These are phyloP conservation scores for Macrostomum cliftonense DNA, from an alignment of 2,888 invertebrate species.

Conservation along the genomic window DNA sequence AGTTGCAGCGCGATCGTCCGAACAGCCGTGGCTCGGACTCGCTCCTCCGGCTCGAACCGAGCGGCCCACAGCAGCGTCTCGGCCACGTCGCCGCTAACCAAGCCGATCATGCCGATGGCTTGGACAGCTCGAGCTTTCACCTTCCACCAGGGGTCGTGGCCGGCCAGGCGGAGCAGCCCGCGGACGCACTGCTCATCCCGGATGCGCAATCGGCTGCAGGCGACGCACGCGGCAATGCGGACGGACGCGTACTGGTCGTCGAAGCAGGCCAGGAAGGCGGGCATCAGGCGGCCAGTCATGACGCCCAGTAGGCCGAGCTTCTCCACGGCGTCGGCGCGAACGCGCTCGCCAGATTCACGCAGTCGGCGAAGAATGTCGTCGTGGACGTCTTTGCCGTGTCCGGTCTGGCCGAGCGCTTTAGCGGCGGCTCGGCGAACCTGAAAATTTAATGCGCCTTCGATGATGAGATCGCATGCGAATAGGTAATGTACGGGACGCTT, in stretches of 20 bases:
- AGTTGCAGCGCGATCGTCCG: conserved; percentile 24
- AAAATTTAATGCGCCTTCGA: no score
- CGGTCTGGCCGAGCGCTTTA: conserved; percentile 34
- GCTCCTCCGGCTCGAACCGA: conserved; percentile 29
- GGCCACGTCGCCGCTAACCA: conserved; percentile 20
- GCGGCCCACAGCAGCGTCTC: conserved; percentile 32
- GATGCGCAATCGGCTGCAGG: conserved; percentile 27
- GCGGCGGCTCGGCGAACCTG: conserved; percentile 24
- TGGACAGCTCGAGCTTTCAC: conserved; percentile 35
- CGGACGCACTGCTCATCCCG: conserved; percentile 24
- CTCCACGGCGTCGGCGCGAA: conserved; percentile 30
- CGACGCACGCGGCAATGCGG: conserved; percentile 28
- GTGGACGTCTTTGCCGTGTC: conserved; percentile 34
- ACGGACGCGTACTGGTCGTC: conserved; percentile 32
- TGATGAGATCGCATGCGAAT: no score
- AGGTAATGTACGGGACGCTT: no score
- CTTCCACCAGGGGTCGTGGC: conserved; percentile 34
- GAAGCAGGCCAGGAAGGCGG: conserved; percentile 32
- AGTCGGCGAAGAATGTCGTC: conserved; percentile 26
- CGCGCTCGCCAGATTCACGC: conserved; percentile 19
- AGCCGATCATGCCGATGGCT: conserved; percentile 31
- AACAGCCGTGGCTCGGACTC: conserved; percentile 34
- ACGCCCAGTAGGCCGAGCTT: conserved; percentile 34
- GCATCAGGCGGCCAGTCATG: conserved; percentile 36
- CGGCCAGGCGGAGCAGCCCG: conserved; percentile 26